Percentiles rank a stretch among this genome's conserved stretches.
Conservation (phyloP, 2,888 invertebrate genomes). For the Cataglyphis livida region DNA sequence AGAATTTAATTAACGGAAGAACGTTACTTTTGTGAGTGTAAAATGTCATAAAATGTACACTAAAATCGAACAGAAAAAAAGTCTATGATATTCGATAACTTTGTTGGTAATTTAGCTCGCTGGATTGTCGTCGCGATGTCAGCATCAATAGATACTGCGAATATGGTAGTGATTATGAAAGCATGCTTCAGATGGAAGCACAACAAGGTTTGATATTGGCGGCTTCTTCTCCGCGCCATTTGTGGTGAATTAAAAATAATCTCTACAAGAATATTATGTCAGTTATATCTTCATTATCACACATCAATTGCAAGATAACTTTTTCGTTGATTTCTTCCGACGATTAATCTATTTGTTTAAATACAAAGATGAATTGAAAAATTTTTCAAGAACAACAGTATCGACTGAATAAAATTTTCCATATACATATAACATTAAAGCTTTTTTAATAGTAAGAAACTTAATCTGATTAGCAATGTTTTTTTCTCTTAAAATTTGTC, state of each 20-base stretch:
- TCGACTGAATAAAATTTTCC: not conserved
- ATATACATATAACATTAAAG: not conserved
- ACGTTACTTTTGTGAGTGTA: not conserved
- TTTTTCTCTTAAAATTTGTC: not conserved
- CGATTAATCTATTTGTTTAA: not conserved
- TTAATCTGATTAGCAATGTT: not conserved
- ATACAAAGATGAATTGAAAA: not conserved
- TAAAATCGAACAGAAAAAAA: not conserved
- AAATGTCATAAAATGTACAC: slow-evolving; percentile 3
- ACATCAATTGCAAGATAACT: not conserved
- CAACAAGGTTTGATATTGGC: not conserved
- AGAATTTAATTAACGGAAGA: not conserved
- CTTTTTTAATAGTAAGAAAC: not conserved
- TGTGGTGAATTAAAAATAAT: not conserved
- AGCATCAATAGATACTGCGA: not conserved
- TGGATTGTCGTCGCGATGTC: not conserved
- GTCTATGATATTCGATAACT: not conserved
- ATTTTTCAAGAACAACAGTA: not conserved
- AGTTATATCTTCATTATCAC: not conserved
- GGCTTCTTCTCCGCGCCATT: not conserved
- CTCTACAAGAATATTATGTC: not conserved
- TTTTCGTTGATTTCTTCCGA: not conserved
- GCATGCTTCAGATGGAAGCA: not conserved
- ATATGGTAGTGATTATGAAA: not conserved
- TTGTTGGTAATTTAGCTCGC: slow-evolving; percentile 7